Base-by-base conservation (phyloP, 2,888 invertebrate genomes). In the Odontocolon sp. region DNA sequence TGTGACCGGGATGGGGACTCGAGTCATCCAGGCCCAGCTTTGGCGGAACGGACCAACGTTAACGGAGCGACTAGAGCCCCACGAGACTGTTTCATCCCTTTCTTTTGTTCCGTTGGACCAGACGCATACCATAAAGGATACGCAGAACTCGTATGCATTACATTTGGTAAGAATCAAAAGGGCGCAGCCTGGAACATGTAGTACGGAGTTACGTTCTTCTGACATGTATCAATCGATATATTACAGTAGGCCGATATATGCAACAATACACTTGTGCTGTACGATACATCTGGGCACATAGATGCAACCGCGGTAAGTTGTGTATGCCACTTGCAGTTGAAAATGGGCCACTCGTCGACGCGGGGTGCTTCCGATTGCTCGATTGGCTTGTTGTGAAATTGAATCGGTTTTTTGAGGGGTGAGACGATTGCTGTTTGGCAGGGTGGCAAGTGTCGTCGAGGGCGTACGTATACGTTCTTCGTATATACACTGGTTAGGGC, bases 351-450 rank as follows among this genome's bases (percentile, higher is more conserved):
- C 81, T 83, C 78, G 81, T 79, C 81, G 77, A 73, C 70, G 57
- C 61, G 70, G 67, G 78, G 59, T 5, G 56, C 64, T 21, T 40
- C 73, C 80, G 72, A 75, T 72, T 52, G 75, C 79, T 80, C 83
- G 84, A 87, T 86, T 87, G 84, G 85, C 81, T 85, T 86, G 86
- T 86, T 86, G 84, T 86, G 86, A 87, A 85, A 88, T 85, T 84
- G 80, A 84, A 83, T 81, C 79, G 77, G 67, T 78, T 77, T 31
- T 16, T 21, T 31, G 52, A 8, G 69, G 68, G 38, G 47, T 31
- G 59, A 61, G 18, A 31, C 68, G 67, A 75, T 74, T 77, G 71
- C 70, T 68, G 54, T 61, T 77, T 75, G 57, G 33, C 52, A 75
- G 72, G 77, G 70, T 71, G 59, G 78, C 78, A 78, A 78, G 69